These are phyloP conservation scores for Hetaerina americana DNA, from an alignment of 1,140 invertebrate genomes.

Conservation along the genomic window DNA sequence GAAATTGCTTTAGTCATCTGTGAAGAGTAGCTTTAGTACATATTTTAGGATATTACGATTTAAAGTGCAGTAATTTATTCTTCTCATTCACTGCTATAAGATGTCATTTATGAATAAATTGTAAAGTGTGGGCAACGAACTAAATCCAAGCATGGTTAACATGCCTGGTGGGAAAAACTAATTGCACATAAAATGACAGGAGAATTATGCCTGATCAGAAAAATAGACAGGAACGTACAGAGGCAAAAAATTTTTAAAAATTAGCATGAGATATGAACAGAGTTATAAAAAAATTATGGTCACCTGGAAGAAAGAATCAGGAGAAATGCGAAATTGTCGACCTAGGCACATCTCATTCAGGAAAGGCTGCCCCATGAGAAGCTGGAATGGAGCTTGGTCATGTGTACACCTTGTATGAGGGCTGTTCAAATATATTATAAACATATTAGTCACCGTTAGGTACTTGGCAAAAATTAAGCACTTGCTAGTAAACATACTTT, in stretches of 20 bases:
- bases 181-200: no score
- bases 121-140: neutral
- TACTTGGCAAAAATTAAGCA: no score
- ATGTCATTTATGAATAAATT: neutral
- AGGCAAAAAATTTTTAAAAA: no score
- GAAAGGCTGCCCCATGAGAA: constrained; percentile 24
- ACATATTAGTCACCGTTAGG: neutral
- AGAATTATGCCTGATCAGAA: no score
- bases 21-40: neutral
- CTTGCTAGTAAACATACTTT: no score
- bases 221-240: no score
- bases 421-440: constrained; percentile 18
- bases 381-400: constrained; percentile 25
- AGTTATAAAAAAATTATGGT: no score
- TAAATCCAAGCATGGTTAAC: neutral
- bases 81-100: neutral
- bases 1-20: neutral
- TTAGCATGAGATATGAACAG: no score
- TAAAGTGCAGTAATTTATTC: neutral
- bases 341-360: constrained; percentile 23
- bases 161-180: no score
- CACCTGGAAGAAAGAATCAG: constrained; percentile 24
- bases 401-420: constrained; percentile 23
- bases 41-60: neutral
- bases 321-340: constrained; percentile 27